Evolutionary conservation across 2,888 invertebrate genomes (phyloP), one percentile per base, ranked within the genome.

Genomic region (Junonia oenone): DNA sequence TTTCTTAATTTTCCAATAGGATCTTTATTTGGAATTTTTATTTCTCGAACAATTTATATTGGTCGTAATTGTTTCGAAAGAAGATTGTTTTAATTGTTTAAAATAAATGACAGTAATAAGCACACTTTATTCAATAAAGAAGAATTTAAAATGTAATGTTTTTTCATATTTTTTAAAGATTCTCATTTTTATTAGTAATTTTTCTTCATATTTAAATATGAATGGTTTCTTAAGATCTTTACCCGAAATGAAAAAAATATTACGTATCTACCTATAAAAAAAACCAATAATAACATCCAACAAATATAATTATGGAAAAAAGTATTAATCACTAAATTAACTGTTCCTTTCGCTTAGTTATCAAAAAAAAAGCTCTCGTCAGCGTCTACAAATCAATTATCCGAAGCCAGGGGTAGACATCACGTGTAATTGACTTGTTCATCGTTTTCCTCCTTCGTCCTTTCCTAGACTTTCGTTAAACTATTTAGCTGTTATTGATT

Each of bases 361-460:
- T 66, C 66, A 68, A 74, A 71, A 77, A 78, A 73, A 73, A 69
- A n/a, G n/a, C n/a, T 72, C 73, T 66, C 71, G 76, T 80, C 78
- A 78, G 76, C 75, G 70, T 72, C 71, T 67, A 70, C 67, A 73
- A 73, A 79, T 81, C 74, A 75, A 81, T 80, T 75, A 76, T 69
- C 71, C 68, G 67, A 69, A 69, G 67, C 69, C 67, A 61, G 67
- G 73, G 69, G 68, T 69, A 69, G 68, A 67, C 68, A 70, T 71
- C 68, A 71, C 68, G 69, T 72, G 69, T 75, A 76, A 76, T 75
- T 76, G 74, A 75, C 73, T 73, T 73, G 73, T 75, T 70, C 70
- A 68, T 75, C 68, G 71, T 72, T 75, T 75, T 71, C 64, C 63
- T 60, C 51, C 45, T 45, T 49, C 61, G 59, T 59, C 45, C 35